Evolutionary conservation across 1,140 invertebrate genomes (phyloP).

Genomic region (Drosophila paulistorum): DNA sequence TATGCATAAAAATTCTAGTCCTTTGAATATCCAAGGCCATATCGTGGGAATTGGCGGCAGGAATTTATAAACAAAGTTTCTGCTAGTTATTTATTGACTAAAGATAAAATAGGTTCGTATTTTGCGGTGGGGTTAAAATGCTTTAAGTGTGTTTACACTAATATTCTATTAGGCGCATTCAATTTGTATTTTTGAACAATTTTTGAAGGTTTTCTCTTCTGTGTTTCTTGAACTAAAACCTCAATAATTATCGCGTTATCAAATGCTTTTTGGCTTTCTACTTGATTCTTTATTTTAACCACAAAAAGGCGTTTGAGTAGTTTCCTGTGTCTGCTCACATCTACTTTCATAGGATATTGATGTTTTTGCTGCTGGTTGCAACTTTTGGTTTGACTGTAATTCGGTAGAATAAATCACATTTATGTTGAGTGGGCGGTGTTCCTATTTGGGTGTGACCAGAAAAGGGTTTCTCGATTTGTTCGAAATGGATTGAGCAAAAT

Average conservation of each 20-base stretch:
- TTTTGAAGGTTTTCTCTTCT: background rate
- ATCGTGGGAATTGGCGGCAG: too few species aligned
- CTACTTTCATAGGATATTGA: too few species aligned
- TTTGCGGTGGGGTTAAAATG: too few species aligned
- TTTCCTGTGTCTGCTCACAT: background rate
- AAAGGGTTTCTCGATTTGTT: constrained; percentile 24
- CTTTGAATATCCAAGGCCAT: too few species aligned
- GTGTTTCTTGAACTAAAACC: background rate
- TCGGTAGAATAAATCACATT: constrained; percentile 64
- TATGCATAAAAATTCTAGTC: too few species aligned
- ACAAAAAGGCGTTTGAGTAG: constrained; percentile 1
- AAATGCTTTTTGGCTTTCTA: background rate
- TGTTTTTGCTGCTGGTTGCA: background rate
- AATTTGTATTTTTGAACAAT: too few species aligned
- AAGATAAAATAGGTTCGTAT: too few species aligned
- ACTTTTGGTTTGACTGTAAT: constrained; percentile 36
- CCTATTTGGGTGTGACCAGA: constrained; percentile 19
- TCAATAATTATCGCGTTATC: background rate
- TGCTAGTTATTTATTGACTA: too few species aligned
- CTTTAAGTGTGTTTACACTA: background rate
- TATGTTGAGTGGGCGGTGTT: constrained; percentile 24
- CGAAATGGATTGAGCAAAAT: constrained; percentile 44
- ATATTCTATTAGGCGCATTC: too few species aligned
- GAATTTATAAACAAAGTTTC: too few species aligned
- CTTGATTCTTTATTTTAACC: background rate